A percentile compares a stretch with the other conserved stretches of the same genome.
These are phyloP conservation scores for Drosophila prosaltans DNA, from an alignment of 1,140 invertebrate genomes.

Conservation along the genomic window DNA sequence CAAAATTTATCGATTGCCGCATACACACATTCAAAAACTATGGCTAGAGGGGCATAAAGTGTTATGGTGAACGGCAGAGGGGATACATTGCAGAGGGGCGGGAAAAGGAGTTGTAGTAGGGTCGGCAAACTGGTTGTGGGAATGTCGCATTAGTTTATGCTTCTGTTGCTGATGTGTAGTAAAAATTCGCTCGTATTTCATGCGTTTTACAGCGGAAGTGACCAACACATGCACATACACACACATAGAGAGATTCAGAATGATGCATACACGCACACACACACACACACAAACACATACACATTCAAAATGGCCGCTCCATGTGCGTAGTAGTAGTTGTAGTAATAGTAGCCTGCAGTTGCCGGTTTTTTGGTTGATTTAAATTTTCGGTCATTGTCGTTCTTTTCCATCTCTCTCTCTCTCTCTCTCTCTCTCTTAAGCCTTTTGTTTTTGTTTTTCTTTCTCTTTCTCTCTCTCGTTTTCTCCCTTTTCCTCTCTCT, in stretches of 20 bases:
- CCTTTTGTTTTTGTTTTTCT: not conserved
- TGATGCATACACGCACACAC: not conserved
- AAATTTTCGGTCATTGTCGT: constrained; percentile 61
- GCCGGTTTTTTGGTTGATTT: constrained; percentile 77
- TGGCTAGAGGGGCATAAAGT: not conserved
- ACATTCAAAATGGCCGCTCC: constrained; percentile 47
- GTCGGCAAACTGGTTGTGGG: constrained; percentile 7
- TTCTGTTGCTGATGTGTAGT: constrained; percentile 73
- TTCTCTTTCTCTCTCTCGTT: not conserved
- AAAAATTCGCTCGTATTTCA: constrained; percentile 77
- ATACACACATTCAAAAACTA: constrained; percentile 47
- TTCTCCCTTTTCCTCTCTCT: not conserved
- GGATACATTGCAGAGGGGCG: not conserved
- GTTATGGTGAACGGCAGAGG: not conserved
- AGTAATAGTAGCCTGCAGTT: constrained; percentile 48
- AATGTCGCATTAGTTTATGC: constrained; percentile 46
- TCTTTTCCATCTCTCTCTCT: constrained; percentile 11
- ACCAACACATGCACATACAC: constrained; percentile 45
- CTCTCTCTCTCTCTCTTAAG: not conserved
- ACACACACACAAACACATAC: constrained; percentile 12
- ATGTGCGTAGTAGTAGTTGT: constrained; percentile 63
- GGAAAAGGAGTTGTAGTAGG: too few relatives aligned
- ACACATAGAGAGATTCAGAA: not conserved
- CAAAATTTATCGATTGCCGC: constrained; percentile 75
- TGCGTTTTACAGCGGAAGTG: constrained; percentile 70